A percentile compares a stretch with the other conserved stretches of the same genome.
phyloP scores from a whole-genome alignment of 2,797 vertebrate species.

The Sebastes glaucus region DNA sequence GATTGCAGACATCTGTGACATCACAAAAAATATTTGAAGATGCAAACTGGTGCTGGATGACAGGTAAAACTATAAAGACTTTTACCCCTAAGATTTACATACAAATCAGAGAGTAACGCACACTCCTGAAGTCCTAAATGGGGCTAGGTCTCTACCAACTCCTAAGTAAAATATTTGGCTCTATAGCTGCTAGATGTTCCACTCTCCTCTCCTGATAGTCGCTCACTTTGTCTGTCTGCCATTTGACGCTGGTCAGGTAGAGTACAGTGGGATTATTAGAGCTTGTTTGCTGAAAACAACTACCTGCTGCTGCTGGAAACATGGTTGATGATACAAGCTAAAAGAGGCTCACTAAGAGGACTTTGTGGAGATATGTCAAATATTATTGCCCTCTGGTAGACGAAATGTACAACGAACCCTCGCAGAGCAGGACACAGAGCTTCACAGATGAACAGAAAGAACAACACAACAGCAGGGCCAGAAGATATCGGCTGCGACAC shows the following conservation, averaged over 20 bases:
- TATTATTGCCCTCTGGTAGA: background rate
- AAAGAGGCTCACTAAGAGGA: background rate
- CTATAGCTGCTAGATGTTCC: background rate
- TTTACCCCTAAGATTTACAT: background rate
- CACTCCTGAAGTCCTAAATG: background rate
- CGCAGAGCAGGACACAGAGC: conserved; percentile 21
- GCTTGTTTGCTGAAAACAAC: background rate
- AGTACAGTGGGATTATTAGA: background rate
- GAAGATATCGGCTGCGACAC: conserved; percentile 38
- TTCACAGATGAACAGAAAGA: conserved; percentile 40
- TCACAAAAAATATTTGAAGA: background rate
- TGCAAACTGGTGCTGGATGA: background rate
- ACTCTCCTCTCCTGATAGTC: background rate
- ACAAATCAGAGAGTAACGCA: background rate
- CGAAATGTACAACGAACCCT: background rate
- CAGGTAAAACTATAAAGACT: background rate
- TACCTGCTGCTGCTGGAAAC: background rate
- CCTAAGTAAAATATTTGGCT: background rate
- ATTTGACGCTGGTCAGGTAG: background rate
- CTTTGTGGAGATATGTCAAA: background rate
- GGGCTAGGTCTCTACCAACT: background rate
- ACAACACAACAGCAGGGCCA: conserved; percentile 46
- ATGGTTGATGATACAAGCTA: background rate
- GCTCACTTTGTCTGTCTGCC: background rate
- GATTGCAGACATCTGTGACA: background rate